Evolutionary conservation across 2,797 vertebrate species (phyloP).

Genomic region (Oreochromis grahami): DNA sequence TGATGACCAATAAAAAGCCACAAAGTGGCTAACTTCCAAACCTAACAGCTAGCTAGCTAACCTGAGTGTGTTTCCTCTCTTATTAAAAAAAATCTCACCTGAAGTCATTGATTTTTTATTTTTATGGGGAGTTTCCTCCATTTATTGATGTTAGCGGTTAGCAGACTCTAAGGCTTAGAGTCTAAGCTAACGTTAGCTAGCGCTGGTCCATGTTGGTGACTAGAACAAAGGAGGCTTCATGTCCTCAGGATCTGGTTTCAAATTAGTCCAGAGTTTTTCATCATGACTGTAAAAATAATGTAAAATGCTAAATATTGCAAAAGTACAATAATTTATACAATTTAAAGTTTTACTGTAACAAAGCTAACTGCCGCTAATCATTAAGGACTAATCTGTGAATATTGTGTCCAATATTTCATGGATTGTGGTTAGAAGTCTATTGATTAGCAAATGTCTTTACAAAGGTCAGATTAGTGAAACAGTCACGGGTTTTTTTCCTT

Average conservation of each 20-base stretch:
- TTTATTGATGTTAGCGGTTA: background rate
- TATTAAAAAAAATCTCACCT: background rate
- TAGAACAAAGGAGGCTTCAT: background rate
- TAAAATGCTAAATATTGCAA: background rate
- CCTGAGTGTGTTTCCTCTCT: accelerated
- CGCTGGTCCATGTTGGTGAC: background rate
- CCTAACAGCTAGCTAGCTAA: background rate
- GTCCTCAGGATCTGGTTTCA: background rate
- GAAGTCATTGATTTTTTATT: background rate
- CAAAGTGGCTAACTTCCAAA: background rate
- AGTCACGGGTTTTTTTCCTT: background rate
- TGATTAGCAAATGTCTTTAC: background rate
- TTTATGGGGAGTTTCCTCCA: background rate
- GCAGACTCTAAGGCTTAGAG: background rate
- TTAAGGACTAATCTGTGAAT: background rate
- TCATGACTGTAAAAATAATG: no score
- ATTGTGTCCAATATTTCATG: background rate
- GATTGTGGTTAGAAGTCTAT: background rate
- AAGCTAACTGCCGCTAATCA: background rate
- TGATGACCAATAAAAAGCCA: background rate
- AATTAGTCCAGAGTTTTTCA: no score
- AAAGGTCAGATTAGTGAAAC: background rate
- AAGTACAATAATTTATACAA: background rate
- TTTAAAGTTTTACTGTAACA: background rate
- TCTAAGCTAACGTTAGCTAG: background rate